These are phyloP conservation scores for Notospermus geniculatus DNA, from an alignment of 1,140 invertebrate species.

Conservation along the genomic window DNA sequence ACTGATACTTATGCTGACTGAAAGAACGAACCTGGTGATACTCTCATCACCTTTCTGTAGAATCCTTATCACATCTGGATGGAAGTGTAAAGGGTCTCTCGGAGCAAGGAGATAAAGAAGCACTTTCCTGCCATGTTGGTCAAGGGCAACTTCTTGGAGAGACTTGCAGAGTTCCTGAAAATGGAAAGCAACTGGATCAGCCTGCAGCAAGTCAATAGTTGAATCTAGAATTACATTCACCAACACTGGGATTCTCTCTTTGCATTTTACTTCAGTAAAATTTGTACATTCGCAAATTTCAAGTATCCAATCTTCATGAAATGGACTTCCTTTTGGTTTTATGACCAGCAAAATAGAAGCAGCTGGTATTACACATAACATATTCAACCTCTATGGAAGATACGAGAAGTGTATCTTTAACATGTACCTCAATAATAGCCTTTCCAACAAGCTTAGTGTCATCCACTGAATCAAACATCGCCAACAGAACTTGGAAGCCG, in stretches of 20 bases:
- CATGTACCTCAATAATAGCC: slow-evolving; percentile 61
- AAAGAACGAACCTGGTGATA: slow-evolving; percentile 48
- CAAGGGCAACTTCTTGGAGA: slow-evolving; percentile 68
- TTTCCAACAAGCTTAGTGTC: slow-evolving; percentile 89
- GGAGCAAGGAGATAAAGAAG: slow-evolving; percentile 81
- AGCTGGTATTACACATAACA: no score
- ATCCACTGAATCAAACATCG: slow-evolving; percentile 86
- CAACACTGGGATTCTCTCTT: no score
- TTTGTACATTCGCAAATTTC: no score
- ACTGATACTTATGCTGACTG: no score
- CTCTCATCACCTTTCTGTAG: slow-evolving; percentile 71
- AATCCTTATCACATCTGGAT: slow-evolving; percentile 52
- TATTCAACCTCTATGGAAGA: no score
- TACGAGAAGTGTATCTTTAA: no score
- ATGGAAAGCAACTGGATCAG: slow-evolving; percentile 8
- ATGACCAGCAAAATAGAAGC: no score
- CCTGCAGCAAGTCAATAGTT: no score
- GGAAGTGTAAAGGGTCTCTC: slow-evolving; percentile 62
- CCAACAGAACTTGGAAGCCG: slow-evolving; percentile 77
- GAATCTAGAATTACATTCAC: no score
- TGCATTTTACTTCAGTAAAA: no score
- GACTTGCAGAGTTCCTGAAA: slow-evolving; percentile 70
- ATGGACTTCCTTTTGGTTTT: no score
- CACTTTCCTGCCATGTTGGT: slow-evolving; percentile 64
- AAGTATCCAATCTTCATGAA: no score